Evolutionary conservation across 2,888 invertebrate genomes (phyloP), one percentile per base, ranked within the genome.

Genomic region (Sclerodermus sp.): DNA sequence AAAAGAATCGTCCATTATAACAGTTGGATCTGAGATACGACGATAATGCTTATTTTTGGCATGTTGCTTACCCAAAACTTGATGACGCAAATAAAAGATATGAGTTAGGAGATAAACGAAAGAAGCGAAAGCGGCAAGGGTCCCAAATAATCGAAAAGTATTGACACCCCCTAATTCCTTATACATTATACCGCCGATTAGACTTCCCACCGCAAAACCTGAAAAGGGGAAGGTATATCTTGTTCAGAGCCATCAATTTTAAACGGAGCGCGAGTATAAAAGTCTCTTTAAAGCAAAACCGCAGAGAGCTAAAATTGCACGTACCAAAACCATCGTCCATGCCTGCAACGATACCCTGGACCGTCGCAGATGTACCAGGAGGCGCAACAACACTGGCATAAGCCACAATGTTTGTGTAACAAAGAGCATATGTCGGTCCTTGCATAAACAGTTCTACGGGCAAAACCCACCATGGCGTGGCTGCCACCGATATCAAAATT

Each of bases 311-410:
- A 38, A 8, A 43, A 15, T 30, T 12, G 9, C 12, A 17, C 3
- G 4, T 69, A 88, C 89, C 89, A 23, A 91, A 79, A 0, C 92
- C 92, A 69, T 93, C 93, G 70, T 92, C 92, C 86, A 91, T 87
- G n/a, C 91, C 92, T 1, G 91, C 91, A 32, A 91, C 89, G 23
- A 93, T 83, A 0, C 92, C 92, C 73, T 93, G 93, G 50, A 93
- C 87, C 0, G 92, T 92, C 6, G 91, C 91, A 3, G 90, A 89
- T 49, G 90, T 87, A 0, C 92, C 90, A 0, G 83, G 84, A 1
- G 84, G 83, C 3, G 84, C 79, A 32, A 83, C 71, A 2, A 76
- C 79, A 58, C 83, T 82, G 1, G 84, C 84, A 54, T 83, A 84
- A 0, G 83, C 83, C 14, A 92, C 91, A 54, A 93, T 90, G 0